phyloP scores from a whole-genome alignment of 2,888 invertebrate species.

The Lepidonotus clava region DNA sequence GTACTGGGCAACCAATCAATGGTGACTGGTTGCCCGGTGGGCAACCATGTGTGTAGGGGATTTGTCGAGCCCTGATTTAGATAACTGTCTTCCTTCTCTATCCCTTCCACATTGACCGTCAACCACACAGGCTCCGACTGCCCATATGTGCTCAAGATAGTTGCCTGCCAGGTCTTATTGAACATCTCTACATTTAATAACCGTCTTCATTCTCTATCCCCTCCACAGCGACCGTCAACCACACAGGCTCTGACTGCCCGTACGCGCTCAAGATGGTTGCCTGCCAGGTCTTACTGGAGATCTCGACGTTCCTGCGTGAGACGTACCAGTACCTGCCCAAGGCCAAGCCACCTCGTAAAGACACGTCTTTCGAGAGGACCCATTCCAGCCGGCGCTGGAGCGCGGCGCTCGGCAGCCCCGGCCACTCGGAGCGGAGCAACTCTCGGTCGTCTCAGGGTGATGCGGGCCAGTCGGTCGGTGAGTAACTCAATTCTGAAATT shows the following conservation, averaged over 20 bases:
- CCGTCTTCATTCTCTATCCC: too few species aligned
- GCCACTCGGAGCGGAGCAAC: conserved; percentile 84
- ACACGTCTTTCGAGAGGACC: conserved; percentile 76
- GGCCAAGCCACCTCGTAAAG: conserved; percentile 75
- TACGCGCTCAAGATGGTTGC: conserved; percentile 91
- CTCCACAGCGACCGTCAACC: conserved; percentile 79
- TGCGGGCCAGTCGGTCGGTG: conserved; percentile 58
- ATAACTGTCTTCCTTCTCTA: too few species aligned
- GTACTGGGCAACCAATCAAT: too few species aligned
- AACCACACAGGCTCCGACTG: conserved; percentile 83
- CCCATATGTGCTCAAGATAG: conserved; percentile 87
- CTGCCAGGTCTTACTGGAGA: conserved; percentile 96
- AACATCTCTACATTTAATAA: conserved; percentile 99
- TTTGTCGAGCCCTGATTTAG: too few species aligned
- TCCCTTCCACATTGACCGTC: conserved; percentile 79
- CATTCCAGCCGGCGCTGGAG: conserved; percentile 89
- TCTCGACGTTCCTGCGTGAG: conserved; percentile 97
- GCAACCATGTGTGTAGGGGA: too few species aligned
- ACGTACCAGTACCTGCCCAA: conserved; percentile 89
- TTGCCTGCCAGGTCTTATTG: conserved; percentile 95
- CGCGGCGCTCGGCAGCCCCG: conserved; percentile 96
- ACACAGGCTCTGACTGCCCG: conserved; percentile 83
- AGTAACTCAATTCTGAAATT: not conserved
- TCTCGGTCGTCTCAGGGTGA: conserved; percentile 66
- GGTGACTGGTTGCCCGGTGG: too few species aligned